These are phyloP conservation scores for Orthonyx spaldingii DNA, from an alignment of 2,113 vertebrate genomes.

Conservation along the genomic window DNA sequence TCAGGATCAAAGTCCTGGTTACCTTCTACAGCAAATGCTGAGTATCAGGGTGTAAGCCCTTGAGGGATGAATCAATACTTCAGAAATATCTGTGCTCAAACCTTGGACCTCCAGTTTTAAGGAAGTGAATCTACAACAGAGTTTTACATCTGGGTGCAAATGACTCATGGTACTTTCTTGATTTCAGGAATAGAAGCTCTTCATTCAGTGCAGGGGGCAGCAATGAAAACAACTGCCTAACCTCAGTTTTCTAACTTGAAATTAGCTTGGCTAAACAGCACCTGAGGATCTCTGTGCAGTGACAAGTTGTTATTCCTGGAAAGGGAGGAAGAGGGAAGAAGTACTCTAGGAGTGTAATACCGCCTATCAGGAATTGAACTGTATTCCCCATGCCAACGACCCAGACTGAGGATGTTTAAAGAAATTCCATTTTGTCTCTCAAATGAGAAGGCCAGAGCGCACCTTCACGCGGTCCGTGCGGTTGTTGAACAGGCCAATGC, in stretches of 20 bases:
- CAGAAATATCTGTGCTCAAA: background rate
- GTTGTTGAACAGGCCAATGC: constrained; percentile 90
- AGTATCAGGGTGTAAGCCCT: background rate
- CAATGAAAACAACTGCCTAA: background rate
- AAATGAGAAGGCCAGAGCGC: background rate
- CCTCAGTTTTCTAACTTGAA: background rate
- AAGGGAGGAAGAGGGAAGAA: background rate
- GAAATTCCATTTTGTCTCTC: background rate
- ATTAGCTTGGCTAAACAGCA: background rate
- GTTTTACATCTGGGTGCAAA: background rate
- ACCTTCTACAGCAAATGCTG: background rate
- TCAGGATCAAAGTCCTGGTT: background rate
- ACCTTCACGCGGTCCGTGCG: constrained; percentile 93
- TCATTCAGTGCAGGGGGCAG: background rate
- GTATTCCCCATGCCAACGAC: background rate
- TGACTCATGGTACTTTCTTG: background rate
- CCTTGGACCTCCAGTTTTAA: background rate
- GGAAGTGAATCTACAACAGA: background rate
- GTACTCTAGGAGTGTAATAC: background rate
- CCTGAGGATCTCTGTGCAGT: background rate
- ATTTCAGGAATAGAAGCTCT: background rate
- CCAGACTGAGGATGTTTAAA: background rate
- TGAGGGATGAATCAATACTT: background rate
- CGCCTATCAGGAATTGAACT: background rate
- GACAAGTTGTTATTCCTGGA: background rate